Evolutionary conservation across 2,888 invertebrate genomes (phyloP), one percentile per base, ranked within the genome.

Genomic region (Drosophila nr. medialis): DNA sequence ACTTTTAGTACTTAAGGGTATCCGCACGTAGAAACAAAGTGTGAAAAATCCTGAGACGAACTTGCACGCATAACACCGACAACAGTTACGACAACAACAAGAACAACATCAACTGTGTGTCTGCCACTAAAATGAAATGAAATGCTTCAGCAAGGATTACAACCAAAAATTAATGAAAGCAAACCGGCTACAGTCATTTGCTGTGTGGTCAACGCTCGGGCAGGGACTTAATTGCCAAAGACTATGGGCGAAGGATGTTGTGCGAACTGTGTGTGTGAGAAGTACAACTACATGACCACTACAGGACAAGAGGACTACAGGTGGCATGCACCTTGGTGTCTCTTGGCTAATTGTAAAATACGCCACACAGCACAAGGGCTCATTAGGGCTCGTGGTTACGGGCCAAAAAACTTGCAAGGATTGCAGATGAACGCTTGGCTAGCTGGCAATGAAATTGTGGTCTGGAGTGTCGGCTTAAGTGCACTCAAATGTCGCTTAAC

Each of bases 111-210:
- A 82, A 34, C 62, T 61, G 63, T 48, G 77, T 73, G 79, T 54
- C 70, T 72, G 73, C 81, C 82, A 87, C 86, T 81, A 82, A 83
- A 87, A 87, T 81, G 81, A 81, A 87, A 86, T 81, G 83, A 89
- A 89, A 85, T 82, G 87, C 89, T 86, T 83, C 86, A 81, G 80
- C 84, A 84, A 89, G 87, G 90, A 88, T 90, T 90, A 90, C 89
- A 89, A 90, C 89, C 90, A 83, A 89, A 90, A 91, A 91, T 90
- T 89, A 91, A 90, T 91, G 90, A 90, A 91, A 91, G 91, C 90
- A 91, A 90, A 90, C 90, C 84, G 90, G 91, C 89, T 87, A 86
- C 83, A 91, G 90, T 87, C 87, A 90, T 87, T 87, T 84, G 86
- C 77, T 72, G 84, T 90, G 87, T 89, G 87, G 89, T 88, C 87